Evolutionary conservation across 2,888 invertebrate species (phyloP).

Genomic region (Sphaerolaimus hirsutus): DNA sequence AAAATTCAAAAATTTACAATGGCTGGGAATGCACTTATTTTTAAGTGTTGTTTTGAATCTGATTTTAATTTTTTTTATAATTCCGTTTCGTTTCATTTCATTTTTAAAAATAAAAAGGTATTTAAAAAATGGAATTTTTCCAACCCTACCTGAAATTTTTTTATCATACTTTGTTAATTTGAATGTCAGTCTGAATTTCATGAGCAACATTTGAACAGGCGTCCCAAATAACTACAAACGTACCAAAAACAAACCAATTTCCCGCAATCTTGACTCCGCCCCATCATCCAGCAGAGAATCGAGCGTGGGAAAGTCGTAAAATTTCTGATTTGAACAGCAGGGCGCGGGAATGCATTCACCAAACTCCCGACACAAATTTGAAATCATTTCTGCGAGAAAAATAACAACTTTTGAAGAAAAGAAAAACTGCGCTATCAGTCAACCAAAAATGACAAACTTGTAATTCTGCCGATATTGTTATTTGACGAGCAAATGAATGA

Average conservation of each 20-base stretch:
- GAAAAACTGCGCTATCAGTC: neutral
- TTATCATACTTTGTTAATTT: no score
- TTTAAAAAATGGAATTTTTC: no score
- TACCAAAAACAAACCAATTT: constrained; percentile 32
- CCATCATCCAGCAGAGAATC: constrained; percentile 35
- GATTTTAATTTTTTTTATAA: no score
- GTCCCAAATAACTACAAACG: no score
- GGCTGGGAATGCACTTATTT: no score
- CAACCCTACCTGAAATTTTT: no score
- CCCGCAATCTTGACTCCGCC: neutral
- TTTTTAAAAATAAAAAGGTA: no score
- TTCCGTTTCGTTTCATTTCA: no score
- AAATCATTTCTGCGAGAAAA: constrained; percentile 42
- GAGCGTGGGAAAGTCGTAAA: constrained; percentile 57
- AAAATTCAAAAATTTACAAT: no score
- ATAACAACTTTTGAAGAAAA: neutral
- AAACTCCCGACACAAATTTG: constrained; percentile 55
- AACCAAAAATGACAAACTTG: constrained; percentile 10
- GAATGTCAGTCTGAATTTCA: no score
- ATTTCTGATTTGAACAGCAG: constrained; percentile 39
- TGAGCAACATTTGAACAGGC: no score
- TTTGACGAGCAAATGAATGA: constrained; percentile 92
- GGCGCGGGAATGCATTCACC: constrained; percentile 35
- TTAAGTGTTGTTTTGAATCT: no score
- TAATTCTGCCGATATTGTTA: constrained; percentile 55